phyloP scores from a whole-genome alignment of 2,797 vertebrate species.

The Okamejei kenojei region DNA sequence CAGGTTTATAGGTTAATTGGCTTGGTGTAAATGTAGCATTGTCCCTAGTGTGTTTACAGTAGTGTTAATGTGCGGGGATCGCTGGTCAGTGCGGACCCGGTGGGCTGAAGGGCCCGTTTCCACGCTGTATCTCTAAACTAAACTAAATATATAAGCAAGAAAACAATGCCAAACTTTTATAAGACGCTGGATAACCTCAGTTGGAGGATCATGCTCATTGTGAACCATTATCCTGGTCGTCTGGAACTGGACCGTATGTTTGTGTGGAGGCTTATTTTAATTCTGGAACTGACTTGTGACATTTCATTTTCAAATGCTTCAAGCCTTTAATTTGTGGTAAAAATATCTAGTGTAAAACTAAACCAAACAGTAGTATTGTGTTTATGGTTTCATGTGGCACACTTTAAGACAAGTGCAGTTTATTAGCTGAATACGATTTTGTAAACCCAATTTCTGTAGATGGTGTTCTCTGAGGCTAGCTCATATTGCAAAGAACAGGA shows the following conservation, averaged over 20 bases:
- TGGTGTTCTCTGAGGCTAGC: not conserved
- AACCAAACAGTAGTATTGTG: not conserved
- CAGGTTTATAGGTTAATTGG: too few relatives aligned
- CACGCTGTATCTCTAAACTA: too few relatives aligned
- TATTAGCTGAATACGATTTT: not conserved
- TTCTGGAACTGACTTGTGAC: not conserved
- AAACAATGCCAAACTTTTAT: too few relatives aligned
- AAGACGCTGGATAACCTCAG: too few relatives aligned
- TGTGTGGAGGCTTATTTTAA: not conserved
- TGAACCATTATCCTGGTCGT: too few relatives aligned
- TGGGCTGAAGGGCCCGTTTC: too few relatives aligned
- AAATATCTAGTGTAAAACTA: not conserved
- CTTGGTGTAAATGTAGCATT: too few relatives aligned
- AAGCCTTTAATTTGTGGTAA: not conserved
- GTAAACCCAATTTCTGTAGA: not conserved
- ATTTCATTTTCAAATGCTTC: not conserved
- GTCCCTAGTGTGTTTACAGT: too few relatives aligned
- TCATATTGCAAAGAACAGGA: not conserved
- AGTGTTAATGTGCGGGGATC: too few relatives aligned
- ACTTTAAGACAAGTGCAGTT: not conserved
- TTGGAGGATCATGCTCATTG: too few relatives aligned
- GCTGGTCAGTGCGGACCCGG: too few relatives aligned
- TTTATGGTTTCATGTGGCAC: not conserved
- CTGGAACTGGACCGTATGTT: not conserved
- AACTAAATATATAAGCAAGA: too few relatives aligned